phyloP scores from a whole-genome alignment of 2,888 invertebrate genomes.

The Mantis religiosa region DNA sequence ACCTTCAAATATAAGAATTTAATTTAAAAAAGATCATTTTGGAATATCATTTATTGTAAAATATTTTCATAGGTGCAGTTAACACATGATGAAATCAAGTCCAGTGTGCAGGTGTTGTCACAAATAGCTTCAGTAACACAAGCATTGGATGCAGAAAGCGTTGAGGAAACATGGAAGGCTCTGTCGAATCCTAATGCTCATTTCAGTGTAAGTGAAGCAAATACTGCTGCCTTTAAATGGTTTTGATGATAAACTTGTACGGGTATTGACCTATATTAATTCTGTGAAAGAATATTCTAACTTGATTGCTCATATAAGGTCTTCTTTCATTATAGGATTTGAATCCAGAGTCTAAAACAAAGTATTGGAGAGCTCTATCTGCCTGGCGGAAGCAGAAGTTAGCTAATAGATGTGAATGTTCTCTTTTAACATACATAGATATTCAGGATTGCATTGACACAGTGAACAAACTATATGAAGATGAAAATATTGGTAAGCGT shows the following conservation, averaged over 20 bases:
- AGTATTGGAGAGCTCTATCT: conserved; percentile 50
- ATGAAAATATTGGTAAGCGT: conserved; percentile 44
- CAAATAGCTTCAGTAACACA: conserved; percentile 60
- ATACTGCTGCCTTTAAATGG: not conserved
- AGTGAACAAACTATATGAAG: conserved; percentile 60
- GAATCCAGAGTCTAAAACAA: conserved; percentile 52
- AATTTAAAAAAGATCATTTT: no score
- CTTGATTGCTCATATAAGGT: not conserved
- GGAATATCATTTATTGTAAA: not conserved
- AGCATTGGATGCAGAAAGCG: conserved; percentile 58
- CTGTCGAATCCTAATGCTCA: conserved; percentile 50
- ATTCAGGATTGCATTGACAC: conserved; percentile 62
- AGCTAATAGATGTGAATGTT: conserved; percentile 48
- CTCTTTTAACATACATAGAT: conserved; percentile 61
- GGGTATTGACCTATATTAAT: no score
- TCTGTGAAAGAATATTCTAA: no score
- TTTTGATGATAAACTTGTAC: not conserved
- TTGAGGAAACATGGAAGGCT: conserved; percentile 53
- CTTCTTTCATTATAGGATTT: conserved; percentile 43
- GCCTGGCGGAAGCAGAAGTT: conserved; percentile 51
- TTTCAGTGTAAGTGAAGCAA: conserved; percentile 16
- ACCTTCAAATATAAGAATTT: no score
- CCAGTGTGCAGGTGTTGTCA: conserved; percentile 56
- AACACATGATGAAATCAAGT: conserved; percentile 51
- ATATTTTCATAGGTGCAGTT: not conserved